Evolutionary conservation across 92 coral and sea anemone species (phyloP), one percentile per base, ranked within the genome.

Genomic region (Pocillopora grandis): DNA sequence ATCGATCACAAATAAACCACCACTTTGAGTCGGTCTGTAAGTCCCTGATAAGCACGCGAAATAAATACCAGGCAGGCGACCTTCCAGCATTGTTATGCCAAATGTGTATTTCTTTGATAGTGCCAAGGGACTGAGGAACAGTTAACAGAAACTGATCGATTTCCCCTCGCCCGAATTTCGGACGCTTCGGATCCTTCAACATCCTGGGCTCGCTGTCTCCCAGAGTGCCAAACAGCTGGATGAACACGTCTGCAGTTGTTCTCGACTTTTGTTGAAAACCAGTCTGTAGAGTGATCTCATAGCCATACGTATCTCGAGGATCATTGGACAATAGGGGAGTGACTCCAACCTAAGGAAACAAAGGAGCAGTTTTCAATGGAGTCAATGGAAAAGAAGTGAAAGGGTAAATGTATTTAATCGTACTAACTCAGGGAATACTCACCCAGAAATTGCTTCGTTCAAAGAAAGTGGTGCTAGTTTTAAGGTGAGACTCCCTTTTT

Each of bases 71-170:
- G 15, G 91, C 90, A 49, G 98, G 98, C 9, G 94, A 92, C 17
- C 84, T 86, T 3, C 98, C 98, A 4, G 86, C 76, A 75, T 95
- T 95, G 80, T 95, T 88, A 80, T 95, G 98, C 98, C 98, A 95
- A n/a, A 95, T 80, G 62, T 90, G 94, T 35, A 95, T 90, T 61
- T 90, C 91, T 58, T 89, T 89, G 3, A 95, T 79, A 61, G 72
- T 82, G 9, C 98, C 98, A 66, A 95, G 91, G 33, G 98, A 84
- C 80, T 91, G 95, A 7, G 98, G 98, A 10, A 90, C 92, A 57
- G 98, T 94, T 31, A 95, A 80, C 57, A 95, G 76, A 71, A 95
- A 95, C 77, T 91, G 94, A 86, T 95, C 98, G 13, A 93, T 80
- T 49, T 91, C 93, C 11, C 93, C 92, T 13, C 91, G 90, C 63